These are phyloP conservation scores for Oxyruncus cristatus DNA, from an alignment of 2,113 vertebrate species.

Conservation along the genomic window DNA sequence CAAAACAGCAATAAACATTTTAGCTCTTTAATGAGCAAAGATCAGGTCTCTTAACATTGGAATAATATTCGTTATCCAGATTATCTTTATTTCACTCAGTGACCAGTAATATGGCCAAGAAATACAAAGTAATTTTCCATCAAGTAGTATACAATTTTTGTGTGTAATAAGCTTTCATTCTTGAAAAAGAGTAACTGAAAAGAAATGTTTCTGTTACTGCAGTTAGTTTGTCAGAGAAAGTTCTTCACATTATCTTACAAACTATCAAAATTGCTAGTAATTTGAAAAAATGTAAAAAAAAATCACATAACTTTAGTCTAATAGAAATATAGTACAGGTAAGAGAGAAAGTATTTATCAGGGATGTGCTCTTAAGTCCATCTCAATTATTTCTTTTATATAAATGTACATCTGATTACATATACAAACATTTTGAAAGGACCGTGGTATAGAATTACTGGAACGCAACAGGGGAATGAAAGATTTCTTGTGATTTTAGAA, in stretches of 20 bases:
- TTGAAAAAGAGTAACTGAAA: constrained; percentile 89
- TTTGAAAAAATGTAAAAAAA: constrained; percentile 87
- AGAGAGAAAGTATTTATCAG: constrained; percentile 83
- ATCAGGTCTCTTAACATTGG: constrained; percentile 82
- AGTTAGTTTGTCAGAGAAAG: constrained; percentile 89
- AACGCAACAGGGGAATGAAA: constrained; percentile 75
- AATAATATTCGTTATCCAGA: constrained; percentile 82
- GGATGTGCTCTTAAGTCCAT: constrained; percentile 87
- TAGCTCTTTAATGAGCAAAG: constrained; percentile 88
- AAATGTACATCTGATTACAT: constrained; percentile 88
- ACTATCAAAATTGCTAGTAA: constrained; percentile 89
- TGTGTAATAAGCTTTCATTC: constrained; percentile 86
- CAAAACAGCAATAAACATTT: constrained; percentile 86
- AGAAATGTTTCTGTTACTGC: constrained; percentile 88
- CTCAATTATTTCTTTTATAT: constrained; percentile 78
- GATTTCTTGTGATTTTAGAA: constrained; percentile 66
- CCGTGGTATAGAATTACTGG: constrained; percentile 71
- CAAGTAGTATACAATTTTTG: constrained; percentile 85
- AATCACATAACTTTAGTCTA: constrained; percentile 86
- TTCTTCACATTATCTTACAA: constrained; percentile 87
- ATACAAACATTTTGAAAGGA: constrained; percentile 83
- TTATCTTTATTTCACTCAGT: constrained; percentile 84
- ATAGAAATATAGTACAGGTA: constrained; percentile 88
- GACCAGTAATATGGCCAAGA: constrained; percentile 78
- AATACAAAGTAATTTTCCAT: constrained; percentile 83